Conservation (phyloP, 2,797 vertebrate genomes). For the Cyprinodon diabolis region DNA sequence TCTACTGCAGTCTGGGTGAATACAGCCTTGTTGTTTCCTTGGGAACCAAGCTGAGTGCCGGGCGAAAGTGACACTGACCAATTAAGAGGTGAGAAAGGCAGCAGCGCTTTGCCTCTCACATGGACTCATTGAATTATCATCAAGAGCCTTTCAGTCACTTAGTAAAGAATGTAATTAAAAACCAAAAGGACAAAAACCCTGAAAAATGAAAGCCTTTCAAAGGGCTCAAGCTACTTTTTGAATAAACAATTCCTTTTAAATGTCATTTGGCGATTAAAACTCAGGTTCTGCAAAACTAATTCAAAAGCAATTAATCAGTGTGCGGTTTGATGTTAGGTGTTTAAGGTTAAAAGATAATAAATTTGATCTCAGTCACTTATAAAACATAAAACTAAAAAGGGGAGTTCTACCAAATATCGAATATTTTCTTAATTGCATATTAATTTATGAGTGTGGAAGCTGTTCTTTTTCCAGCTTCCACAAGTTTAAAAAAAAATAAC, state of each 20-base stretch:
- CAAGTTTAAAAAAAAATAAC: no score
- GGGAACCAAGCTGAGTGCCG: slow-evolving; percentile 60
- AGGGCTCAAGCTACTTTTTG: not conserved
- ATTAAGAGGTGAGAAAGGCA: slow-evolving; percentile 43
- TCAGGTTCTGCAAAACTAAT: not conserved
- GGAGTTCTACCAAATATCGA: no score
- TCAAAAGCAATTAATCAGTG: not conserved
- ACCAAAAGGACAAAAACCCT: not conserved
- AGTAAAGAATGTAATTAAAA: slow-evolving; percentile 30
- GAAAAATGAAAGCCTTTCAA: slow-evolving; percentile 7
- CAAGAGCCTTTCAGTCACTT: slow-evolving; percentile 35
- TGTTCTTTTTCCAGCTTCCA: no score
- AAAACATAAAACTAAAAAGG: no score
- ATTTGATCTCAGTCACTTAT: no score
- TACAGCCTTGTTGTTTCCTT: slow-evolving; percentile 63
- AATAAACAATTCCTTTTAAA: not conserved
- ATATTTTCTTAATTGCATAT: no score
- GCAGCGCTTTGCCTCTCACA: slow-evolving; percentile 21
- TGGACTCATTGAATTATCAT: slow-evolving; percentile 39
- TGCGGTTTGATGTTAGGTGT: not conserved
- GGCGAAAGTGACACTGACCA: slow-evolving; percentile 39
- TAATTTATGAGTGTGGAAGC: no score
- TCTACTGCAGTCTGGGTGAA: slow-evolving; percentile 36
- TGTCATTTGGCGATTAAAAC: not conserved
- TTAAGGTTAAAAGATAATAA: not conserved